Evolutionary conservation across 2,888 invertebrate species (phyloP), one percentile per base, ranked within the genome.

Genomic region (Mythimna albipuncta): DNA sequence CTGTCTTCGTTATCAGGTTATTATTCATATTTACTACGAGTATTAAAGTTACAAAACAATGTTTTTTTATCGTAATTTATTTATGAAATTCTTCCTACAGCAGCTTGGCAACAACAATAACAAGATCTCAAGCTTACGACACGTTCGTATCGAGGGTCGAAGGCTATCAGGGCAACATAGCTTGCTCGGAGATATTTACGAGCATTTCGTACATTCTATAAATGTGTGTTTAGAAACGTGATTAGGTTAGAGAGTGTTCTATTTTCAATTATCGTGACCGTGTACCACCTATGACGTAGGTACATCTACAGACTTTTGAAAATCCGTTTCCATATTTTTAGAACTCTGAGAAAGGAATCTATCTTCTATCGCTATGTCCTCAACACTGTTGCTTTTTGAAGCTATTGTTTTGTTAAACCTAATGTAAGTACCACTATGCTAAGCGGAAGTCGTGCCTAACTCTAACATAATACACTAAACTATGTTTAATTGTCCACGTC

Each of bases 121-220:
- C 38, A 73, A 72, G 58, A 55, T 35, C 64, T 64, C 54, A 71
- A 47, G 68, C 75, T 83, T 83, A 85, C 81, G 79, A 83, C 79
- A 79, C 83, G 74, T 66, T 73, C 79, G 41, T 75, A 79, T 81
- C 63, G 69, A 83, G 91, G 85, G 92, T 92, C 90, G 85, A 41
- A 90, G 90, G 91, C 85, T 92, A 93, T 93, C 91, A 82, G 83
- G 81, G 74, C 72, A 85, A 70, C 85, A 87, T 87, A 86, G 69
- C 79, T 84, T 79, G 83, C 74, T 83, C 73, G 75, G 77, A 80
- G 66, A 65, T 73, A 82, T 77, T 75, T 79, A 78, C 69, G 63
- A 70, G 67, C 70, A 77, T 82, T 83, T 82, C 62, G 82, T 84
- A 72, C 74, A 86, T 88, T 91, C 89, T 90, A 88, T 88, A 89